phyloP scores from a whole-genome alignment of 2,888 invertebrate species.

The Tillus elongatus region DNA sequence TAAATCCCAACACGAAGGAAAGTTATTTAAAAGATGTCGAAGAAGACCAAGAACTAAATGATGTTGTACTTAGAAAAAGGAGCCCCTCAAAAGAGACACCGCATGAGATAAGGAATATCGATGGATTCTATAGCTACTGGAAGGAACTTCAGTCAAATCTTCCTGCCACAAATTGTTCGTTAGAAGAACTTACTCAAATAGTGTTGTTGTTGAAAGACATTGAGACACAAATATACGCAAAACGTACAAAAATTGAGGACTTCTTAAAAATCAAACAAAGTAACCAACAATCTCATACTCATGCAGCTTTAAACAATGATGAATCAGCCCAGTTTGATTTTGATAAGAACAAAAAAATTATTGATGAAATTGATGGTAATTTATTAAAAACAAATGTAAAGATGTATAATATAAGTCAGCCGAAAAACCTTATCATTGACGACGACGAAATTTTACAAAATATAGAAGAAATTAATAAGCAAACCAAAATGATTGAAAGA shows the following conservation, averaged over 20 bases:
- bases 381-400: background rate
- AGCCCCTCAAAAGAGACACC: background rate
- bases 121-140: background rate
- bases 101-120: slow-evolving; percentile 1
- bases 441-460: background rate
- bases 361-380: no score
- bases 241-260: background rate
- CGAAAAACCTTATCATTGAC: background rate
- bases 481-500: background rate
- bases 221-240: background rate
- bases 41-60: no score
- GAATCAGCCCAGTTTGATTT: background rate
- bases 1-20: no score
- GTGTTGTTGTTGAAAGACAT: background rate
- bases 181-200: background rate
- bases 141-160: background rate
- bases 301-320: background rate
- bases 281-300: background rate
- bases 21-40: no score
- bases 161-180: background rate
- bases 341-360: background rate
- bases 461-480: background rate
- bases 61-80: no score
- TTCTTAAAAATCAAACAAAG: background rate
- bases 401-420: background rate